Evolutionary conservation across 1,140 invertebrate genomes (phyloP).

Genomic region (Anastrepha obliqua): DNA sequence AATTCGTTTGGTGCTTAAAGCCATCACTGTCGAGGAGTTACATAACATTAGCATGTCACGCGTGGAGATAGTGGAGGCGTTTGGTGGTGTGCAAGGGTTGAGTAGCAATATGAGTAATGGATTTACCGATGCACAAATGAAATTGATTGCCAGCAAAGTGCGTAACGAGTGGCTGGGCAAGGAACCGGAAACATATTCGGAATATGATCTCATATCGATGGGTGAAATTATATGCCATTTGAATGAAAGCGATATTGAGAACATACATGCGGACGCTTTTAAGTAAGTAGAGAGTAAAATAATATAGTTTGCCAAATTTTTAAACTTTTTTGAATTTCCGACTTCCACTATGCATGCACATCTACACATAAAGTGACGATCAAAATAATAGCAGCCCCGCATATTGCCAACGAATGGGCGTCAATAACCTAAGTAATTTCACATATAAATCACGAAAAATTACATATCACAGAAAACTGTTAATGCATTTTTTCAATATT

Average conservation of each 20-base stretch:
- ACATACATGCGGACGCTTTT: slow-evolving; percentile 57
- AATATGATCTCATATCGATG: slow-evolving; percentile 58
- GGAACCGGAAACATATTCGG: slow-evolving; percentile 57
- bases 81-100: slow-evolving; percentile 49
- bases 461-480: too few relatives aligned
- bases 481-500: too few relatives aligned
- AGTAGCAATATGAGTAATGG: slow-evolving; percentile 11
- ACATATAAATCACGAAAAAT: too few relatives aligned
- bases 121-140: slow-evolving; percentile 55
- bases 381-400: too few relatives aligned
- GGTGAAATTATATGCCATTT: slow-evolving; percentile 59
- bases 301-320: too few relatives aligned
- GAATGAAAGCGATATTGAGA: slow-evolving; percentile 56
- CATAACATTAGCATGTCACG: slow-evolving; percentile 57
- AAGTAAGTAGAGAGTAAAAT: slow-evolving; percentile 49
- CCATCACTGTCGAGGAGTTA: slow-evolving; percentile 54
- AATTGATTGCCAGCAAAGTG: slow-evolving; percentile 57
- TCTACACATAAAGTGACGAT: too few relatives aligned
- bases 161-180: slow-evolving; percentile 57
- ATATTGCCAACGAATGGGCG: too few relatives aligned
- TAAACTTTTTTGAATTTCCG: too few relatives aligned
- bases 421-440: too few relatives aligned
- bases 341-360: too few relatives aligned
- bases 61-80: slow-evolving; percentile 57
- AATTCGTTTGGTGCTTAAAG: slow-evolving; percentile 52